These are phyloP conservation scores for Dasypolia templi DNA, from an alignment of 2,888 invertebrate genomes.

Conservation along the genomic window DNA sequence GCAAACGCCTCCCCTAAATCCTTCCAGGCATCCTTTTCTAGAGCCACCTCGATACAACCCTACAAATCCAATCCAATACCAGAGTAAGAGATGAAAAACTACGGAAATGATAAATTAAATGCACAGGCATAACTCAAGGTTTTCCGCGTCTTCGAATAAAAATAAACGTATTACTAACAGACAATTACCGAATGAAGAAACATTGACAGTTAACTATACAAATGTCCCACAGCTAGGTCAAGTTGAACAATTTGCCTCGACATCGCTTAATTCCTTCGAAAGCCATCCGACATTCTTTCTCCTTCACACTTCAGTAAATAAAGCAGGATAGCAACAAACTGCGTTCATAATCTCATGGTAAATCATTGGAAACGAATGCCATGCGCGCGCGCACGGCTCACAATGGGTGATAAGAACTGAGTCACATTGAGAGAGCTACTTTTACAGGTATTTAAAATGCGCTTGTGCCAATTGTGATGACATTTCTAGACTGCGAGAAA, in stretches of 20 bases:
- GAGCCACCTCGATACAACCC: no score
- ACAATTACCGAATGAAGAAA: constrained; percentile 24
- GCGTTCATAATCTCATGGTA: constrained; percentile 54
- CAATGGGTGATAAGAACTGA: constrained; percentile 72
- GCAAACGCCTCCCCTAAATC: no score
- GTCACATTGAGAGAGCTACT: constrained; percentile 70
- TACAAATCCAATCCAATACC: no score
- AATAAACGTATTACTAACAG: constrained; percentile 2
- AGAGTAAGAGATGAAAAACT: not conserved
- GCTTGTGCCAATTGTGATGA: constrained; percentile 47
- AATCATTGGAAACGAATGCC: constrained; percentile 57
- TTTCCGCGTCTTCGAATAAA: not conserved
- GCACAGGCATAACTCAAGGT: not conserved
- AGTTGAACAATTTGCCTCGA: constrained; percentile 45
- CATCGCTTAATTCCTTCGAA: constrained; percentile 19
- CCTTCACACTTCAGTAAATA: constrained; percentile 12
- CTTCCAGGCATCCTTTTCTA: no score
- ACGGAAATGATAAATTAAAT: constrained; percentile 6
- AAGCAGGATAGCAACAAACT: constrained; percentile 39
- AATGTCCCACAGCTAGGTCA: constrained; percentile 49
- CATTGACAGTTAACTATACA: constrained; percentile 28
- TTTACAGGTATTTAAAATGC: constrained; percentile 59
- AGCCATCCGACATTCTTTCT: constrained; percentile 27
- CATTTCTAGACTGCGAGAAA: constrained; percentile 60
- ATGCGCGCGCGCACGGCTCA: constrained; percentile 60